Evolutionary conservation across 2,113 vertebrate species (phyloP), one percentile per base, ranked within the genome.

Genomic region (Ophiodon elongatus): DNA sequence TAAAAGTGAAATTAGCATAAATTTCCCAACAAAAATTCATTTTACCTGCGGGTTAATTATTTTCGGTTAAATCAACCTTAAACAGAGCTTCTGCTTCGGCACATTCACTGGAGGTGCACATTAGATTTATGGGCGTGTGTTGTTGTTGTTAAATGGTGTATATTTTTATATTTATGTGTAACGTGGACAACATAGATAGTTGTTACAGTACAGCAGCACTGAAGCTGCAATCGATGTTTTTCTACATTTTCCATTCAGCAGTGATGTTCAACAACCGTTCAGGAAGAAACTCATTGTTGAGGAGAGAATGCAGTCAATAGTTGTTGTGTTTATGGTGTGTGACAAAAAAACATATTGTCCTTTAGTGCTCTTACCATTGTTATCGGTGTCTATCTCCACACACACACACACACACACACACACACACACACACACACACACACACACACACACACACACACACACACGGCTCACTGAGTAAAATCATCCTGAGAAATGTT

Each of bases 401-500:
- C 54, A 60, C 59, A 60, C 59, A 60, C 57, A 60, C 27, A 31
- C 13, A 60, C 57, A 59, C 56, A 59, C 25, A 59, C 27, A 62
- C 33, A 39, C 35, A 21, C 60, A 35, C 60, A 35, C 21, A n/a
- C 33, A 64, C 33, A 64, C 33, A 64, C 62, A 64, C 21, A 64
- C 19, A 64, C 66, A 68, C 39, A 45, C 39, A 66, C 37, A 67
- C 39, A 43, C n/a, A 66, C 23, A 65, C 72, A 73, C 63, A 54
- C 73, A 41, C 72, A 25, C n/a, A 13, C 79, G 11, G 76, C 74
- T 84, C 73, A 25, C 47, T 39, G 74, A 78, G 75, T 73, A 57
- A 80, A 83, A 60, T 45, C 2, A 60, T 76, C 73, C 39, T 21
- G 56, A 57, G 19, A 87, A 70, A 82, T 62, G 74, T 54, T 70